Base-by-base conservation (phyloP, 2,888 invertebrate genomes). In the Chaetogeoica ovagalla region DNA sequence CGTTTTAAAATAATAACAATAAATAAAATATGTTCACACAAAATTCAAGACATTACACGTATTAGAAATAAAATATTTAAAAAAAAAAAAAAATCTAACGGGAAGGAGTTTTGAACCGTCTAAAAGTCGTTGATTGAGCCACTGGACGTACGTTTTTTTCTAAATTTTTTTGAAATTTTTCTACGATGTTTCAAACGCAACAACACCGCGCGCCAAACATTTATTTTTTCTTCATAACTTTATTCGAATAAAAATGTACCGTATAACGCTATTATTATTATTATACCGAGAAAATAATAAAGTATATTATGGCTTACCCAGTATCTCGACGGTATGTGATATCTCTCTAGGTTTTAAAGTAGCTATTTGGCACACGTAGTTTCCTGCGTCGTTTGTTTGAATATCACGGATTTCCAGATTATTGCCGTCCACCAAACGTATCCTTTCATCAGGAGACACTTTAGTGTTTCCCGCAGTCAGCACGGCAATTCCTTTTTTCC, bases 301-400 rank as follows among this genome's bases (percentile, higher is more conserved):
- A 48, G 48, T 48, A 15, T 48, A 3, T 52, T 37, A 6, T 39
- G 37, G 23, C 90, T 90, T 86, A 91, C 91, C 91, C 82, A 91
- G 86, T 85, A 91, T 90, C 86, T 91, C 90, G 66, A 91, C 89
- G 69, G 90, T 90, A 85, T 91, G 91, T 72, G 90, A 90, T 84
- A 91, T 90, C 87, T 91, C 91, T 83, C 89, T 87, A 57, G 90
- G 90, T 83, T 89, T 89, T 84, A 90, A 87, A 62, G 90, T 91
- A 83, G 90, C 90, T 84, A 91, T 89, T 86, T 91, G 91, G 86
- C 91, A 91, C 82, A 90, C 89, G 85, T 91, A 91, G 87, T 91
- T 90, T 52, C 91, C 91, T 57, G 90, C 90, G 86, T 91, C 91
- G 85, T 89, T 89, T 65, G 90, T 89, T 83, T 89, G 88, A 62